phyloP scores from a whole-genome alignment of 2,113 vertebrate species.

The Ibidorhyncha struthersii region DNA sequence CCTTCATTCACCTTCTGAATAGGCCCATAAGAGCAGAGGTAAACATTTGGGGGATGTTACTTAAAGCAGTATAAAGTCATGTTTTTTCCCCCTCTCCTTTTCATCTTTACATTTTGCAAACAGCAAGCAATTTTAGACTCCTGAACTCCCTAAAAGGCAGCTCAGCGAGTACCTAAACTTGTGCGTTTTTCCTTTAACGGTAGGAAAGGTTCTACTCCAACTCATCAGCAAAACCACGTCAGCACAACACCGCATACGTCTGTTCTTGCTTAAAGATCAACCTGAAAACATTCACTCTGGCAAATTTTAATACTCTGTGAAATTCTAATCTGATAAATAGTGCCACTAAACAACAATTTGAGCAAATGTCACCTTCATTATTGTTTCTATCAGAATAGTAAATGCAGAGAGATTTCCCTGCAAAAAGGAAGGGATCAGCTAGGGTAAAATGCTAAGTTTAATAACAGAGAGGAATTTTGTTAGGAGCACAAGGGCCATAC shows the following conservation, averaged over 20 bases:
- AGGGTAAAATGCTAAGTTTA: neutral
- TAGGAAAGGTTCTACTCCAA: neutral
- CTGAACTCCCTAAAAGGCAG: neutral
- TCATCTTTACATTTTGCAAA: neutral
- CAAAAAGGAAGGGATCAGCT: neutral
- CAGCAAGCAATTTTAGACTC: neutral
- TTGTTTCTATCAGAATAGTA: neutral
- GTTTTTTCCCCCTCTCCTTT: neutral
- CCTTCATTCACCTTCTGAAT: neutral
- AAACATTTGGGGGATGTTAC: neutral
- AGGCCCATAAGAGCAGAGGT: neutral
- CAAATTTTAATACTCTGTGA: neutral
- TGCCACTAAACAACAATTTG: neutral
- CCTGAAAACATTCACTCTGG: neutral
- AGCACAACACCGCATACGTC: neutral
- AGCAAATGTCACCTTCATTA: slow-evolving; percentile 15
- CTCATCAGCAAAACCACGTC: neutral
- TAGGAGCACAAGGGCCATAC: neutral
- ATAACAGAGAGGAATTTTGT: neutral
- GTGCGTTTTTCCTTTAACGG: neutral
- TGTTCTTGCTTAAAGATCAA: neutral
- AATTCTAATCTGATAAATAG: neutral
- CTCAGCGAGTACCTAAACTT: neutral
- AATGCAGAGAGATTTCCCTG: neutral
- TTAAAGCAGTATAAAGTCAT: neutral